Percentiles rank a stretch among this genome's conserved stretches.
Evolutionary conservation across 1,140 invertebrate genomes (phyloP).

Genomic region (Ceratoteleas bidentatus): DNA sequence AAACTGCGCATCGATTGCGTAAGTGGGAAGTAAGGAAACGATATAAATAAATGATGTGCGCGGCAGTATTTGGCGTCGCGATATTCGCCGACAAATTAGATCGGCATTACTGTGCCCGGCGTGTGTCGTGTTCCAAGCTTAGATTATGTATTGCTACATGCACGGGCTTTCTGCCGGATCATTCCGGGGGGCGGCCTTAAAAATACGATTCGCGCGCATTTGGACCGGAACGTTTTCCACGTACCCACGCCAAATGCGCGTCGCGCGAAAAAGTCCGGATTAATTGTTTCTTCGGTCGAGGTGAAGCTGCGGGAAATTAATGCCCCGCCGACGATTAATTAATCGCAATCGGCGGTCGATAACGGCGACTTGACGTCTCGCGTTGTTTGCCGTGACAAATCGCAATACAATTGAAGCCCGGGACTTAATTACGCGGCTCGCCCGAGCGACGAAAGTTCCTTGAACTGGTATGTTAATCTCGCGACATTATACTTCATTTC

Average conservation of each 20-base stretch:
- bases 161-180: constrained; percentile 17
- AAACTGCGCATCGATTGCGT: constrained; percentile 27
- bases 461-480: constrained; percentile 32
- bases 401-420: constrained; percentile 24
- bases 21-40: constrained; percentile 40
- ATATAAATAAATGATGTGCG: constrained; percentile 54
- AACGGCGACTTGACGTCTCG: too few relatives aligned
- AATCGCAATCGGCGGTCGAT: too few relatives aligned
- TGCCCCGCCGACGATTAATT: too few relatives aligned
- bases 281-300: too few relatives aligned
- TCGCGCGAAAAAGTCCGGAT: too few relatives aligned
- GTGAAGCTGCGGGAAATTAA: too few relatives aligned
- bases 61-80: constrained; percentile 46
- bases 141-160: constrained; percentile 53
- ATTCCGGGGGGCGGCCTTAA: constrained; percentile 9
- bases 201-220: constrained; percentile 13
- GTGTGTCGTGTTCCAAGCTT: constrained; percentile 44
- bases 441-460: constrained; percentile 36
- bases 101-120: constrained; percentile 44
- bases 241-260: too few relatives aligned
- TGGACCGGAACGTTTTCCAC: neutral
- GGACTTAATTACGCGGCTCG: constrained; percentile 34
- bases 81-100: constrained; percentile 61
- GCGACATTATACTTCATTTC: constrained; percentile 51
- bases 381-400: constrained; percentile 27